phyloP scores from a whole-genome alignment of 2,797 vertebrate species.

The Malacoraja senta region DNA sequence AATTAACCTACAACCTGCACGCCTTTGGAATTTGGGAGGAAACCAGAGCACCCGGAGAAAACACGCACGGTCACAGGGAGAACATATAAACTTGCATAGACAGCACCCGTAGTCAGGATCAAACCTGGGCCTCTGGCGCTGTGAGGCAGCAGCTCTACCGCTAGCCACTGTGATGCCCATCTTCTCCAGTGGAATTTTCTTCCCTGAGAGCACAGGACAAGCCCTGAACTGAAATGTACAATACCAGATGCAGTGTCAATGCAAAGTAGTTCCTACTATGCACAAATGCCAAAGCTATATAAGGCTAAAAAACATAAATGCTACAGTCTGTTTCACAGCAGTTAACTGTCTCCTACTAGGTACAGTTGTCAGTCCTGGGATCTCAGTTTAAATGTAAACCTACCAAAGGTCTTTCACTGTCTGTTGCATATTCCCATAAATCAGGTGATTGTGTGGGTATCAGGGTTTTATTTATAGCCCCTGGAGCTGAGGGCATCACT shows the following conservation, averaged over 20 bases:
- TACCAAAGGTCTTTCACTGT: slow-evolving; percentile 4
- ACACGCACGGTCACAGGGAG: no score
- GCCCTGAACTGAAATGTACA: not conserved
- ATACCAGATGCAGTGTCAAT: not conserved
- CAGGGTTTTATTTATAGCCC: slow-evolving; percentile 51
- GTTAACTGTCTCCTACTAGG: not conserved
- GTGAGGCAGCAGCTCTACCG: no score
- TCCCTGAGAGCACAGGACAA: not conserved
- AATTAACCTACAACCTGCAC: no score
- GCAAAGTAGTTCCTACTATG: not conserved
- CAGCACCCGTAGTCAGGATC: no score
- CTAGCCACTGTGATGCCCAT: not conserved
- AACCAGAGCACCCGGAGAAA: no score
- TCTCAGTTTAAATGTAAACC: slow-evolving; percentile 19
- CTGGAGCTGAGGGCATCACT: slow-evolving; percentile 52
- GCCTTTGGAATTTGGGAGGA: no score
- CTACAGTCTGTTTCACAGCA: not conserved
- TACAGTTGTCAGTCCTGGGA: slow-evolving; percentile 13
- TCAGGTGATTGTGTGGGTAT: not conserved
- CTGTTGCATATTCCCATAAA: slow-evolving; percentile 22
- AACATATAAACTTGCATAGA: no score
- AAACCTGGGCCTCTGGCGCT: no score
- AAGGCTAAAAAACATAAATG: not conserved
- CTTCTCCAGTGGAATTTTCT: not conserved
- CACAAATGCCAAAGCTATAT: not conserved